phyloP scores from a whole-genome alignment of 1,140 invertebrate genomes.

The Portunus trituberculatus region DNA sequence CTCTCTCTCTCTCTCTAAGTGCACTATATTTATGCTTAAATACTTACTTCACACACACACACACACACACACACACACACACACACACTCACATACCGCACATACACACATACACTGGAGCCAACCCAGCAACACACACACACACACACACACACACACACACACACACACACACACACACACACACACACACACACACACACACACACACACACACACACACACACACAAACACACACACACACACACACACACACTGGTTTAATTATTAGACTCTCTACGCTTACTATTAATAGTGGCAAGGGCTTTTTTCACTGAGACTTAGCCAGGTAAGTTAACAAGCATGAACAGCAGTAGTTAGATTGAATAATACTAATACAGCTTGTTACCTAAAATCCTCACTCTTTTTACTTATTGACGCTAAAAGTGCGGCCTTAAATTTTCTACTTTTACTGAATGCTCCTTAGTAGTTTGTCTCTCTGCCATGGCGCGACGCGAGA shows the following conservation, averaged over 20 bases:
- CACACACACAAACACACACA: background rate
- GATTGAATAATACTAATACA: background rate
- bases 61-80: background rate
- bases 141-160: slow-evolving; percentile 20
- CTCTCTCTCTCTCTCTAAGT: slow-evolving; percentile 24
- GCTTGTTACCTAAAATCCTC: background rate
- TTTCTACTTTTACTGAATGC: background rate
- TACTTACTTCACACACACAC: background rate
- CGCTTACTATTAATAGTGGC: background rate
- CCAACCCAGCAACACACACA: background rate
- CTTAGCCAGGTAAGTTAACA: slow-evolving; percentile 8
- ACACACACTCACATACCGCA: background rate
- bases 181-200: slow-evolving; percentile 5
- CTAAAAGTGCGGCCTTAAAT: background rate
- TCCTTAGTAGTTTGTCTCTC: background rate
- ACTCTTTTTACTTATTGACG: background rate
- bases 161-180: slow-evolving; percentile 31
- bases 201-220: background rate
- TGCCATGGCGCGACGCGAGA: background rate
- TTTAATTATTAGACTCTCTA: background rate
- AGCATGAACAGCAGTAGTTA: background rate
- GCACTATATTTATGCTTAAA: background rate
- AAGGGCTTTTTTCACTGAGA: background rate
- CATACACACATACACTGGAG: background rate
- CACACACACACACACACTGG: background rate